Conservation (phyloP, 2,113 vertebrate genomes). For the Callipepla californica region DNA sequence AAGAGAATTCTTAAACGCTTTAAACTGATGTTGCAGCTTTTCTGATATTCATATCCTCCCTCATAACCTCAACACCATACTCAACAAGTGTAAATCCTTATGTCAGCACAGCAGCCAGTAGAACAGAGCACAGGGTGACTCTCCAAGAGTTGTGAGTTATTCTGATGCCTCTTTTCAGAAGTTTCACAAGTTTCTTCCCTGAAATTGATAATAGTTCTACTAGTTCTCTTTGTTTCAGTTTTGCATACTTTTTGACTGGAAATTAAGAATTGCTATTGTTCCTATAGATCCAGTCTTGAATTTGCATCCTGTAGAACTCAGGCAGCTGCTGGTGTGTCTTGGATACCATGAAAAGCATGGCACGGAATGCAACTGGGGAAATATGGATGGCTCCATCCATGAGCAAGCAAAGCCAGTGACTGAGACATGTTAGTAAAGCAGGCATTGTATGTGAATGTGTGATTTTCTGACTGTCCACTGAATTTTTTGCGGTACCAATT, state of each 20-base stretch:
- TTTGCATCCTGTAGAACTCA: neutral
- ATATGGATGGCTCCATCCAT: neutral
- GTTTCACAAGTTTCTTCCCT: neutral
- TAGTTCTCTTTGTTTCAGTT: neutral
- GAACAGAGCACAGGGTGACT: neutral
- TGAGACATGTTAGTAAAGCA: slow-evolving; percentile 55
- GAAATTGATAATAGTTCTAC: neutral
- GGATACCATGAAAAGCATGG: neutral
- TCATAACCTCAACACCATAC: neutral
- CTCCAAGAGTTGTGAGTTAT: neutral
- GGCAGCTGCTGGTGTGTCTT: neutral
- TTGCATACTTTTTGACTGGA: neutral
- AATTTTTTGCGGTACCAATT: neutral
- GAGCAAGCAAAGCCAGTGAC: slow-evolving; percentile 60
- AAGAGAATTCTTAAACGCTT: neutral
- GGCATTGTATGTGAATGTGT: neutral
- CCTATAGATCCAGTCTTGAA: neutral
- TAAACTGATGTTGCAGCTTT: neutral
- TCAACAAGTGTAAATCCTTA: neutral
- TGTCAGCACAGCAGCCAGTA: neutral
- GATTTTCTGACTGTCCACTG: neutral
- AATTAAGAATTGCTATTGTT: neutral
- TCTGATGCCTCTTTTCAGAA: neutral
- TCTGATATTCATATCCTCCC: neutral
- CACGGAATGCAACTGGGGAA: neutral